Base-by-base conservation (phyloP, 1,140 invertebrate species). In the Druon quercuslanigerum region DNA sequence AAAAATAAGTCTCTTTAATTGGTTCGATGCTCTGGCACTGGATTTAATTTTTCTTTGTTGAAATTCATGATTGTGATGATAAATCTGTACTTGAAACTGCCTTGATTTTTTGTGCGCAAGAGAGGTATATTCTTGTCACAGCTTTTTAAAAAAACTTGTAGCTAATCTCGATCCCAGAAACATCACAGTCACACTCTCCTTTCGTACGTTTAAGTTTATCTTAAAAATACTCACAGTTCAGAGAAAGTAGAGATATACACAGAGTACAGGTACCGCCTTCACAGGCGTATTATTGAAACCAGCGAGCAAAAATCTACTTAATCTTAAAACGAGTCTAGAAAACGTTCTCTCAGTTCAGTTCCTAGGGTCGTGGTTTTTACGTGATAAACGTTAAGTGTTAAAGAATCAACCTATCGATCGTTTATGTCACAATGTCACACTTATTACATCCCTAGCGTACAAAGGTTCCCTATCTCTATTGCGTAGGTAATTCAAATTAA, bases 231-330 rank as follows among this genome's bases (percentile, higher is more conserved):
- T 84, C 78, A 85, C 81, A 87, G 80, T 86, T 88, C 78, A 77
- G 80, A 85, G 79, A 85, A 86, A 86, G 79, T 82, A 85, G 87
- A 84, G 83, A 87, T 87, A 87, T 86, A 88, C 83, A 86, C 79
- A 86, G 78, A 87, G 81, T 85, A 87, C 84, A 88, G 87, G 86
- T 88, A 88, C 86, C 82, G 82, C 82, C 83, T 82, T 75, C 80
- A 74, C 76, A 83, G 71, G 73, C 73, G 81, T 81, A 73, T 78
- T 50, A 78, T 83, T 81, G 73, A 74, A 82, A 83, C 73, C 84
- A 84, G 75, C 82, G 81, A 83, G 80, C 78, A 83, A 83, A 86
- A 79, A 79, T 82, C 79, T 77, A 57, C 75, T 81, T 84, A 83
- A 80, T 73, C 72, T 80, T 33, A 16, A 40, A 66, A 40, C 19